Conservation (phyloP, 92 coral and sea anemone species). For the Phenganax marumi region DNA sequence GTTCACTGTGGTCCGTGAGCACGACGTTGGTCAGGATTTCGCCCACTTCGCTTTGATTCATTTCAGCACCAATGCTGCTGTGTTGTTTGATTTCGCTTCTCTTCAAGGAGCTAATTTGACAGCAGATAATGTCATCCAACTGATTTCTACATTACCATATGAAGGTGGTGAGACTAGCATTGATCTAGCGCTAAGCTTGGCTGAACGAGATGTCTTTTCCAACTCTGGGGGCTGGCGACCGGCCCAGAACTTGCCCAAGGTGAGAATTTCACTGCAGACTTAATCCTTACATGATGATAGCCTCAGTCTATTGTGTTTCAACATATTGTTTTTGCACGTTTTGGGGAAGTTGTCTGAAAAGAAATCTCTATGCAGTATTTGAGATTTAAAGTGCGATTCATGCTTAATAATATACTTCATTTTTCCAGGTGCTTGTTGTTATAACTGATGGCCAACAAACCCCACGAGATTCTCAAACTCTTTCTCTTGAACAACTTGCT, state of each 20-base stretch:
- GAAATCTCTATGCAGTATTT: too few species aligned
- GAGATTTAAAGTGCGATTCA: too few species aligned
- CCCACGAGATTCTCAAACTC: neutral
- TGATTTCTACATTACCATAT: conserved; percentile 63
- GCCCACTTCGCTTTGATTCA: conserved; percentile 28
- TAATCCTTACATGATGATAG: neutral
- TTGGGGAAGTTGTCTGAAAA: neutral
- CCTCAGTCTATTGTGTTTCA: neutral
- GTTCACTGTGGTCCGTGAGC: conserved; percentile 17
- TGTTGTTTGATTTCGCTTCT: conserved; percentile 13
- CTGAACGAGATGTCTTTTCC: conserved; percentile 60
- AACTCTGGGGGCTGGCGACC: conserved; percentile 64
- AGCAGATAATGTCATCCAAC: conserved; percentile 39
- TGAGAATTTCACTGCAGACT: neutral
- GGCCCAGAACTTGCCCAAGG: conserved; percentile 25
- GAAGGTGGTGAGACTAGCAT: conserved; percentile 71
- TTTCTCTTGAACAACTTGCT: conserved; percentile 3
- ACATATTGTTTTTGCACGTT: neutral
- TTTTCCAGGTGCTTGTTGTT: conserved; percentile 27
- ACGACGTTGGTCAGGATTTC: conserved; percentile 24
- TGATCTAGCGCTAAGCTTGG: conserved; percentile 70
- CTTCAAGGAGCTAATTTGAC: conserved; percentile 15
- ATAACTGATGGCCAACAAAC: conserved; percentile 34
- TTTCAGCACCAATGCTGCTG: conserved; percentile 20
- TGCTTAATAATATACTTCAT: neutral